Evolutionary conservation across 2,888 invertebrate species (phyloP), one percentile per base, ranked within the genome.

Genomic region (Oegoconia quadripuncta): DNA sequence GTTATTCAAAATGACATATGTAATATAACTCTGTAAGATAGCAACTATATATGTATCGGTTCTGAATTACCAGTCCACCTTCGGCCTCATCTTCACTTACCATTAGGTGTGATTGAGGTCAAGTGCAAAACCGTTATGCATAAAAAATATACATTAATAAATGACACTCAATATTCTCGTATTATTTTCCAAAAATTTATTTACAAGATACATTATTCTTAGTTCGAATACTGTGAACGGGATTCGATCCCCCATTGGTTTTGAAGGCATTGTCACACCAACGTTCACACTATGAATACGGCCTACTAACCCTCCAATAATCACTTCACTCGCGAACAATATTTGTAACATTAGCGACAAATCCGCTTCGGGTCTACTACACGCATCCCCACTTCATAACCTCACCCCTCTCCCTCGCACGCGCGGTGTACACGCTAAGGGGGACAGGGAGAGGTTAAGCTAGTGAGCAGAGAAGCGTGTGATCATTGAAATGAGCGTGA

Each of bases 311-410:
- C 62, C 59, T 20, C 44, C 53, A 47, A 59, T 66, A 64, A 66
- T 70, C 65, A 66, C 62, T 74, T 67, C 28, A 28, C 27, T 34
- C 67, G 74, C 69, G 65, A 64, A 72, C 71, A 74, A 74, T 74
- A 74, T 74, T 76, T 64, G 74, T 72, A 54, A 68, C 76, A 66
- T 73, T 67, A 65, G 60, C 63, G 64, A 61, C 64, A 68, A 67
- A 64, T 62, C 61, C 66, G 59, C 49, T 49, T 42, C 43, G 46
- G 12, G 27, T 27, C 27, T 8, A 7, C 22, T 27, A 12, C 31
- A 18, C 44, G 46, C 43, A 44, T 36, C 49, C 50, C 46, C 37
- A 34, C 42, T 22, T 28, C 14, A 28, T 32, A 27, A 12, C 12
- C 5, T 14, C 5, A 13, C 13, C 13, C 3, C 14, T 27, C 27